Evolutionary conservation across 2,797 vertebrate species (phyloP), one percentile per base, ranked within the genome.

Genomic region (Acrossocheilus wenchowensis): DNA sequence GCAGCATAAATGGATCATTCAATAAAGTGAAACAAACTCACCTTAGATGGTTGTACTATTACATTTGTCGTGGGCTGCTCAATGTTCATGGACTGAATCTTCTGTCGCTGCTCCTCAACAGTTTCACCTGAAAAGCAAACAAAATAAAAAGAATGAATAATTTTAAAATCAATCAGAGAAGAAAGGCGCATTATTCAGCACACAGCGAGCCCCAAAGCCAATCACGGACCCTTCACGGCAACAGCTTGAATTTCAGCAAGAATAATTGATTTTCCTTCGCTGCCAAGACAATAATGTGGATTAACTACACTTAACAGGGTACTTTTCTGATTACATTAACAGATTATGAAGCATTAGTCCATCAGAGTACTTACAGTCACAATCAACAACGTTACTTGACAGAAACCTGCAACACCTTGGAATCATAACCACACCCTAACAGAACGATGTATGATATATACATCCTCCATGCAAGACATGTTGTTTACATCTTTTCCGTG

Each of bases 11-110:
- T 36, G 43, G 62, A 50, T 23, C 39, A 19, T n/a, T 79, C 54
- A 19, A 14, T 23, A n/a, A 48, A 66, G 26, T 17, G 8, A 82
- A 78, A 30, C 30, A 30, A 30, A 17, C 84, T 93, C 86, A 96
- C 95, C 93, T 92, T 94, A 5, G 90, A 90, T 0, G 94, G 91
- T 72, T 91, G 91, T 72, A 96, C 94, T 0, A 96, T 88, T 81
- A 96, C 96, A 9, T 95, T 94, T 12, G 94, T 94, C 0, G 94
- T 91, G 0, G 77, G 94, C 5, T 92, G 91, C 4, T 60, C 2
- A 2, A 87, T 36, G 88, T 91, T 92, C 19, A 81, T 82, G 41
- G 73, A 81, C 52, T 93, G 92, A 34, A 86, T 87, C 83, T 84
- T 95, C 91, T 81, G 89, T 87, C 85, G 92, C 87, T 91, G 91